These are phyloP conservation scores for Atlantisia rogersi DNA, from an alignment of 2,113 vertebrate species.

Conservation along the genomic window DNA sequence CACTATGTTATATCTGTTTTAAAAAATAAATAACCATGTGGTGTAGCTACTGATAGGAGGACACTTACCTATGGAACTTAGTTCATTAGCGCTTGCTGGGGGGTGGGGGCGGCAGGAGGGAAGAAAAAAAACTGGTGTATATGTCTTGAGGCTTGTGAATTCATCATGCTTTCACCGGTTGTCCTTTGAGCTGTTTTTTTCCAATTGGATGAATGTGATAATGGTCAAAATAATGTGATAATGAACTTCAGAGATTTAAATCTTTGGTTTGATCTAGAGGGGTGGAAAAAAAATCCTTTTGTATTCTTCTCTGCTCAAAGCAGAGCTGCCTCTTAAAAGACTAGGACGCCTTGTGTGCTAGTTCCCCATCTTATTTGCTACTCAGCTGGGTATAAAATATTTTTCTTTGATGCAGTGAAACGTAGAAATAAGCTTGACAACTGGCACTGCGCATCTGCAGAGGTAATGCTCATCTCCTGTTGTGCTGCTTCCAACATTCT, in stretches of 20 bases:
- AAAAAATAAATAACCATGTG: not conserved
- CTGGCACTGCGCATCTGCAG: not conserved
- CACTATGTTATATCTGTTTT: not conserved
- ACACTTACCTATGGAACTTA: not conserved
- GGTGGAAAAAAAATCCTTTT: not conserved
- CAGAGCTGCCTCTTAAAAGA: not conserved
- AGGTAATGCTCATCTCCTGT: not conserved
- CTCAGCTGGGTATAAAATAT: constrained; percentile 2
- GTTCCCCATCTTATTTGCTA: not conserved
- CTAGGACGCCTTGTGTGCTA: not conserved
- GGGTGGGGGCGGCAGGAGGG: not conserved
- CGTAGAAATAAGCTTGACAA: not conserved
- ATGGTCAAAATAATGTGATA: not conserved
- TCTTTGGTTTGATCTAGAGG: not conserved
- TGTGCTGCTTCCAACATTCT: not conserved
- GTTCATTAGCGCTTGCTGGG: not conserved
- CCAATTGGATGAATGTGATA: not conserved
- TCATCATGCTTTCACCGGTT: not conserved
- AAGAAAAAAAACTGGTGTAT: not conserved
- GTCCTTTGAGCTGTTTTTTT: not conserved
- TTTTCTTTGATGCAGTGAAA: constrained; percentile 11
- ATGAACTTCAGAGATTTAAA: not conserved
- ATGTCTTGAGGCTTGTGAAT: not conserved
- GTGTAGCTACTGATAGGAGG: not conserved
- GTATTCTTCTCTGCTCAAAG: not conserved